Evolutionary conservation across 1,140 invertebrate species (phyloP).

Genomic region (Harpegnathos saltator): DNA sequence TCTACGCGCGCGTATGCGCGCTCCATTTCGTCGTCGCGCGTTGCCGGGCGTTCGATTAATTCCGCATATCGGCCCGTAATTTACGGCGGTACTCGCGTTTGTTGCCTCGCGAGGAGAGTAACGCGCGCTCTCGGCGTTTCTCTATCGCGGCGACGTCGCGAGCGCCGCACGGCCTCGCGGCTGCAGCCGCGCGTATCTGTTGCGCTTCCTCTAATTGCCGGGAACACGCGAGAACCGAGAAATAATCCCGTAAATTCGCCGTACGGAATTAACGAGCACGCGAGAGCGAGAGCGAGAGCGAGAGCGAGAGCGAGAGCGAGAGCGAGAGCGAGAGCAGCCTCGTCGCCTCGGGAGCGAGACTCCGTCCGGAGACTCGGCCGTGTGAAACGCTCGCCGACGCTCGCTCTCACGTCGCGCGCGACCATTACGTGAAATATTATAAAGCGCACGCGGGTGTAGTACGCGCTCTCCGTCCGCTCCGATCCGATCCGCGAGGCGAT

Average conservation of each 20-base stretch:
- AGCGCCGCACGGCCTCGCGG: too few species aligned
- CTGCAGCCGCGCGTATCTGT: too few species aligned
- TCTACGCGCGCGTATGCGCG: neutral
- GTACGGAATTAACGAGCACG: neutral
- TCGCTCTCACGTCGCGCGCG: neutral
- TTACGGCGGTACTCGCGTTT: constrained; percentile 59
- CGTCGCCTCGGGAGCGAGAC: neutral
- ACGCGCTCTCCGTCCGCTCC: neutral
- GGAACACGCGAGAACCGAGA: constrained; percentile 35
- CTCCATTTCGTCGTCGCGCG: constrained; percentile 9
- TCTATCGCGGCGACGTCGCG: constrained; percentile 43
- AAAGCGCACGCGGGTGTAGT: neutral
- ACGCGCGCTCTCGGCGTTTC: too few species aligned
- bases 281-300: too few species aligned
- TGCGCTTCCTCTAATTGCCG: constrained; percentile 58
- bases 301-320: too few species aligned
- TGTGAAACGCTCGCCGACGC: too few species aligned
- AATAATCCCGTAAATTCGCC: constrained; percentile 11
- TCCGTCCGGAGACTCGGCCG: neutral
- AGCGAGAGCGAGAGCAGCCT: too few species aligned
- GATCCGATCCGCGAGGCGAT: neutral
- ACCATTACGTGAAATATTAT: constrained; percentile 25
- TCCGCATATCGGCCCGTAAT: constrained; percentile 62
- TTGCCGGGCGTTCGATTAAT: constrained; percentile 67
- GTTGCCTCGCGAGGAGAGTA: too few species aligned